phyloP scores from a whole-genome alignment of 2,888 invertebrate genomes.

The Willowsia nigromaculata region DNA sequence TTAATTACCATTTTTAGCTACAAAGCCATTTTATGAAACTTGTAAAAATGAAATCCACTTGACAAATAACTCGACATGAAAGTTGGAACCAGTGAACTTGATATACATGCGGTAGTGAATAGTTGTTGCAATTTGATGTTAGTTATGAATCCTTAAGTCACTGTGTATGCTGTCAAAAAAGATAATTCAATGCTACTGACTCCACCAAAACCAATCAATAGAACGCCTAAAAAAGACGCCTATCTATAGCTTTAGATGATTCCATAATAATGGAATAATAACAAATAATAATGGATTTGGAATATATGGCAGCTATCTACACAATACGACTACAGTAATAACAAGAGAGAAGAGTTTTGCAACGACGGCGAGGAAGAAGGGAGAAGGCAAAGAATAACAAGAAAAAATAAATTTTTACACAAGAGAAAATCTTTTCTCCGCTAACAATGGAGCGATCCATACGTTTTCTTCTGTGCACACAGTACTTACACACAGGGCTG shows the following conservation, averaged over 20 bases:
- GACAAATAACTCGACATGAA: too few species aligned
- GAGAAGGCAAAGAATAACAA: constrained; percentile 36
- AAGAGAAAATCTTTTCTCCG: constrained; percentile 59
- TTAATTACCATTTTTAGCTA: too few species aligned
- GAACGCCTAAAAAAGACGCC: neutral
- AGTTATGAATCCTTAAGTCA: too few species aligned
- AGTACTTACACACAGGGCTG: neutral
- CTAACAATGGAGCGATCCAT: constrained; percentile 60
- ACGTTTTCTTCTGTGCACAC: constrained; percentile 54
- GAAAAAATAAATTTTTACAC: constrained; percentile 57
- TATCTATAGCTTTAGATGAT: neutral
- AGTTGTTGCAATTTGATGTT: too few species aligned
- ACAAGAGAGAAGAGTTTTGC: constrained; percentile 1
- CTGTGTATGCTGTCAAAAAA: too few species aligned
- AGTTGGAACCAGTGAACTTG: too few species aligned
- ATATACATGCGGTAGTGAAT: too few species aligned
- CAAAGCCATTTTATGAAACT: too few species aligned
- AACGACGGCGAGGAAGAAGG: constrained; percentile 23
- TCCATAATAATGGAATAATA: constrained; percentile 32
- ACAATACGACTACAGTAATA: constrained; percentile 21
- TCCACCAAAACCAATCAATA: neutral
- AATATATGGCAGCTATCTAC: neutral
- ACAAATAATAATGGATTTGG: constrained; percentile 27
- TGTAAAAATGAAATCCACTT: too few species aligned
- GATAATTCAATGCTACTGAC: neutral